Conservation (phyloP, 2,113 vertebrate species). For the Phaetusa simplex region DNA sequence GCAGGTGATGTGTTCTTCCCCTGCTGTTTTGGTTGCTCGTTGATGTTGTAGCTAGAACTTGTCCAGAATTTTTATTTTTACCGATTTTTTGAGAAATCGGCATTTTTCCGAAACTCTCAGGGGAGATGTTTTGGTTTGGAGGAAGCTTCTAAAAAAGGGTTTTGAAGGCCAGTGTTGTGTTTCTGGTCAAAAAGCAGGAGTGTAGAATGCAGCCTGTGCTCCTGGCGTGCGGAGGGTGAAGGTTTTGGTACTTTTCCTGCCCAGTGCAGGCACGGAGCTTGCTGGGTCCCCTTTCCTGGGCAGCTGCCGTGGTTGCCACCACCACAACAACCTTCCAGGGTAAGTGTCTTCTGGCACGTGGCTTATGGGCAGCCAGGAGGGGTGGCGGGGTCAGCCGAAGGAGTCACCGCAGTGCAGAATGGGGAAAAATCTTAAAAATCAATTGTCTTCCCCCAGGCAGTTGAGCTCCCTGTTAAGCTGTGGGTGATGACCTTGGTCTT, state of each 20-base stretch:
- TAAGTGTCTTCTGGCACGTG: not conserved
- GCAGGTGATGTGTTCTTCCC: not conserved
- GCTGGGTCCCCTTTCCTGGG: not conserved
- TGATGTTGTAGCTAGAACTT: not conserved
- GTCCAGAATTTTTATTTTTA: not conserved
- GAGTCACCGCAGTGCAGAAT: not conserved
- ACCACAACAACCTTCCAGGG: not conserved
- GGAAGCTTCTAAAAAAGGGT: not conserved
- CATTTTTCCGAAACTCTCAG: not conserved
- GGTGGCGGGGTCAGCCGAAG: not conserved
- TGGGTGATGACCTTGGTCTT: not conserved
- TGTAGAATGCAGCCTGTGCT: not conserved
- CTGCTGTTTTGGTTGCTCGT: not conserved
- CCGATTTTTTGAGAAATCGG: not conserved
- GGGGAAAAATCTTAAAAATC: not conserved
- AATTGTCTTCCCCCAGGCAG: not conserved
- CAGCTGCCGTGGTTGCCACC: not conserved
- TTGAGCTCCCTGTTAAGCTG: not conserved
- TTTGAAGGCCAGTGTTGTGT: not conserved
- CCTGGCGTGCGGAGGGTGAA: rapidly evolving
- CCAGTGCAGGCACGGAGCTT: not conserved
- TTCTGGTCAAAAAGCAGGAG: not conserved
- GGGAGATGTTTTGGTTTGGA: not conserved
- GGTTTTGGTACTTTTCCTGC: not conserved
- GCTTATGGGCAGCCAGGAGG: not conserved